Evolutionary conservation across 2,888 invertebrate genomes (phyloP).

Genomic region (Lycaena phlaeas): DNA sequence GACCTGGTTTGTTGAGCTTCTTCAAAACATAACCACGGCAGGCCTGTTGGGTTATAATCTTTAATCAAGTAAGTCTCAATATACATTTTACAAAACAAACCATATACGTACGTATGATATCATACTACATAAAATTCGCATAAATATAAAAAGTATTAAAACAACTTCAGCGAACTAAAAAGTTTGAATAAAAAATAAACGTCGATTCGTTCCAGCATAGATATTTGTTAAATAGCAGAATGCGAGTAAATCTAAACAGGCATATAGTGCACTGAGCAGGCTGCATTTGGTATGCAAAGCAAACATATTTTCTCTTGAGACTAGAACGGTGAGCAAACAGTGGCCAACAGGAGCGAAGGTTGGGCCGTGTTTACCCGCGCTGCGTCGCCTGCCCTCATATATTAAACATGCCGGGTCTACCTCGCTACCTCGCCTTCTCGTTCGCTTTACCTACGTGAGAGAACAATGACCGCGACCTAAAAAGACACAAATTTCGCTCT

Average conservation of each 20-base stretch:
- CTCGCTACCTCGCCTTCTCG: conserved; percentile 28
- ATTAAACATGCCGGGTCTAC: conserved; percentile 64
- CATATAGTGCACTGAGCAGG: conserved; percentile 37
- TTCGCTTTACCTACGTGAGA: conserved; percentile 26
- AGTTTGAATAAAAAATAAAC: neutral
- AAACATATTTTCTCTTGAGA: conserved; percentile 72
- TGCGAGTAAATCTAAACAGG: conserved; percentile 61
- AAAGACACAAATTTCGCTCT: conserved; percentile 26
- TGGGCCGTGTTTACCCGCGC: conserved; percentile 60
- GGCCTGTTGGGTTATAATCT: no score
- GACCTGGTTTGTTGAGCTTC: no score
- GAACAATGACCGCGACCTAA: conserved; percentile 19
- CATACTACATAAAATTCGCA: no score
- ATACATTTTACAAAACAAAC: no score
- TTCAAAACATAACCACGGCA: no score
- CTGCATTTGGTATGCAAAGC: conserved; percentile 63
- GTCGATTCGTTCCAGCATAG: conserved; percentile 23
- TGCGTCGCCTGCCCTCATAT: conserved; percentile 70
- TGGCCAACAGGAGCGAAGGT: conserved; percentile 58
- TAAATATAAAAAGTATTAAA: no score
- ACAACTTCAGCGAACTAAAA: no score
- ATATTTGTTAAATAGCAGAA: conserved; percentile 42
- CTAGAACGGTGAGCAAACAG: conserved; percentile 66
- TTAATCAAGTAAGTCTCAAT: no score
- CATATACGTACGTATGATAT: no score